Conservation (phyloP, 1,140 invertebrate species). For the Formica selysi region DNA sequence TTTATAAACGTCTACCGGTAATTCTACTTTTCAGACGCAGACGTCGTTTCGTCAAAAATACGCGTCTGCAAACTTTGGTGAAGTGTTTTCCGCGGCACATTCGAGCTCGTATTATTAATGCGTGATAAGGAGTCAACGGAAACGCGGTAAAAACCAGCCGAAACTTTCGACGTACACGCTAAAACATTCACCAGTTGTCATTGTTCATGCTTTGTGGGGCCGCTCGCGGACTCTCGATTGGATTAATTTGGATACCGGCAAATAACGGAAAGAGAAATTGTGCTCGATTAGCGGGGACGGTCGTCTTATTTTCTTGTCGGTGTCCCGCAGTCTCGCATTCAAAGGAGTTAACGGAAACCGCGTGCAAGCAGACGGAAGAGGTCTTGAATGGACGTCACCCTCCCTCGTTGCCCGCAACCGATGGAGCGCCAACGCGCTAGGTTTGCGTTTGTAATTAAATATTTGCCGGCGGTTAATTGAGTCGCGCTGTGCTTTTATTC, state of each 20-base stretch:
- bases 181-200: slow-evolving; percentile 28
- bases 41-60: slow-evolving; percentile 33
- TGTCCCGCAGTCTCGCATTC: slow-evolving; percentile 48
- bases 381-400: slow-evolving; percentile 61
- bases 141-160: neutral
- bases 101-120: slow-evolving; percentile 19
- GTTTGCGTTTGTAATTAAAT: slow-evolving; percentile 78
- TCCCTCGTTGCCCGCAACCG: slow-evolving; percentile 55
- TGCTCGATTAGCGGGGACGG: slow-evolving; percentile 39
- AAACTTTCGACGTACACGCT: neutral
- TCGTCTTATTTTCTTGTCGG: slow-evolving; percentile 54
- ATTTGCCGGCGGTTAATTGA: slow-evolving; percentile 77
- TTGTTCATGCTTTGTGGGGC: slow-evolving; percentile 53
- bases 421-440: slow-evolving; percentile 66
- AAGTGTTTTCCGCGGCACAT: neutral
- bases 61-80: neutral
- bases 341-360: slow-evolving; percentile 64
- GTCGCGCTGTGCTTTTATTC: slow-evolving; percentile 76
- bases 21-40: slow-evolving; percentile 11
- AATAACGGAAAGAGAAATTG: slow-evolving; percentile 73
- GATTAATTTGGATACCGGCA: slow-evolving; percentile 62
- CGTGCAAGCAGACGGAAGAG: slow-evolving; percentile 65
- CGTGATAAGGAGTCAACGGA: neutral
- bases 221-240: slow-evolving; percentile 50
- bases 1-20: neutral